phyloP scores from a whole-genome alignment of 1,140 invertebrate genomes.

The Lethrus apterus region DNA sequence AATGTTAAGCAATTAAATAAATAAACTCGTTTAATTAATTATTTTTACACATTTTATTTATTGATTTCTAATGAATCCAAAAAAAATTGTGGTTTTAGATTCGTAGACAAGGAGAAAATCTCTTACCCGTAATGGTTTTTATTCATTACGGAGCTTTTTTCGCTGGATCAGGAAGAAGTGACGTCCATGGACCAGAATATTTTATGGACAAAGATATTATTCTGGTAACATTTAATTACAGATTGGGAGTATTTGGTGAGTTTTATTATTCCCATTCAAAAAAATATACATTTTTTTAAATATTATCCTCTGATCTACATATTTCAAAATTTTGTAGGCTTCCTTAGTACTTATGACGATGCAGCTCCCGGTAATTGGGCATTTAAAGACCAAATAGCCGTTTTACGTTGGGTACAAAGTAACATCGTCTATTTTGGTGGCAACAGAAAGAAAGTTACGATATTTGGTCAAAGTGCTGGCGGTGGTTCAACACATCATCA shows the following conservation, averaged over 20 bases:
- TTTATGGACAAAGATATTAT: constrained; percentile 53
- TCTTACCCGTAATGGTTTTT: constrained; percentile 50
- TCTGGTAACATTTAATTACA: constrained; percentile 67
- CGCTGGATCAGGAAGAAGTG: constrained; percentile 33
- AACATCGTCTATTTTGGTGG: constrained; percentile 46
- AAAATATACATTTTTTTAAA: too few relatives aligned
- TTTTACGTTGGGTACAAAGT: constrained; percentile 35
- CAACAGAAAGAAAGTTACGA: constrained; percentile 43
- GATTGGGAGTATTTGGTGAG: constrained; percentile 59
- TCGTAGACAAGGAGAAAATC: background rate
- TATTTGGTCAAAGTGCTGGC: constrained; percentile 46
- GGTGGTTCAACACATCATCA: constrained; percentile 29
- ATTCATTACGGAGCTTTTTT: constrained; percentile 54
- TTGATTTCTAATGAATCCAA: too few relatives aligned
- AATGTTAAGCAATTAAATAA: too few relatives aligned
- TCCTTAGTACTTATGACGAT: constrained; percentile 29
- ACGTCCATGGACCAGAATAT: constrained; percentile 47
- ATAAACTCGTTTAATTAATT: too few relatives aligned
- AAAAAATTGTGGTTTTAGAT: too few relatives aligned
- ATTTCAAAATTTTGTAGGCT: too few relatives aligned
- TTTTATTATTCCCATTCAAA: too few relatives aligned
- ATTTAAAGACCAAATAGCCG: constrained; percentile 31
- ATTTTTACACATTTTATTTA: too few relatives aligned
- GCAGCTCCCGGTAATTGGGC: constrained; percentile 32
- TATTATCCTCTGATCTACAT: too few relatives aligned